Percentiles rank a stretch among this genome's conserved stretches.
Evolutionary conservation across 2,888 invertebrate species (phyloP).

Genomic region (Apoda limacodes): DNA sequence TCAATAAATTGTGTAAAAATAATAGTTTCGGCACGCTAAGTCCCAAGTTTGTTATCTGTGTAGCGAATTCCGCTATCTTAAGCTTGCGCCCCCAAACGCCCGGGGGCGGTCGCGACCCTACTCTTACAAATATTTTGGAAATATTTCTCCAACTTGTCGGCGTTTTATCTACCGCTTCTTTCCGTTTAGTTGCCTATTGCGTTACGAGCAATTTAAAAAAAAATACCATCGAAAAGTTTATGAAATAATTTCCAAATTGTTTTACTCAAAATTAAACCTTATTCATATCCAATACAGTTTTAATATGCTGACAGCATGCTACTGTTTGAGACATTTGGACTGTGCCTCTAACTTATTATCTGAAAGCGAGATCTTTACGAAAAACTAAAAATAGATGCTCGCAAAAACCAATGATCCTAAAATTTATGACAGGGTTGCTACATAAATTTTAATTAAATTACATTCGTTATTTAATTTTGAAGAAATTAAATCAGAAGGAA

Average conservation of each 20-base stretch:
- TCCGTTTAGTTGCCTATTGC: conserved; percentile 60
- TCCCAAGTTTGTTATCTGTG: conserved; percentile 27
- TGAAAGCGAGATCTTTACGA: conserved; percentile 59
- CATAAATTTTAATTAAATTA: conserved; percentile 33
- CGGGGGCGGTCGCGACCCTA: conserved; percentile 40
- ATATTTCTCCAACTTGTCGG: conserved; percentile 68
- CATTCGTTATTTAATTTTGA: no score
- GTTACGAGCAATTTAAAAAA: no score
- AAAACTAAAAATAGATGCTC: conserved; percentile 57
- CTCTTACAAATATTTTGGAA: conserved; percentile 68
- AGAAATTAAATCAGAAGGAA: no score
- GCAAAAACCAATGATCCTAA: conserved; percentile 49
- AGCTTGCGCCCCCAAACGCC: conserved; percentile 29
- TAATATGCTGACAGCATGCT: conserved; percentile 9
- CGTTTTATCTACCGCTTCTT: conserved; percentile 66
- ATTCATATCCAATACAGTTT: rapidly evolving
- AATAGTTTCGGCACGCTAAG: conserved; percentile 18
- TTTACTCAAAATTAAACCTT: conserved; percentile 14
- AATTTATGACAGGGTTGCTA: conserved; percentile 42
- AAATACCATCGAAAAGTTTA: conserved; percentile 6
- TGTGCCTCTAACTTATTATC: conserved; percentile 59
- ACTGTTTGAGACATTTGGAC: not conserved
- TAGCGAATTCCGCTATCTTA: conserved; percentile 29
- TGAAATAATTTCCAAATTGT: conserved; percentile 2
- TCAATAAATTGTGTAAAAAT: conserved; percentile 2